Percentiles rank a stretch among this genome's conserved stretches.
Evolutionary conservation across 1,140 invertebrate species (phyloP).

Genomic region (Hormaphis cornu): DNA sequence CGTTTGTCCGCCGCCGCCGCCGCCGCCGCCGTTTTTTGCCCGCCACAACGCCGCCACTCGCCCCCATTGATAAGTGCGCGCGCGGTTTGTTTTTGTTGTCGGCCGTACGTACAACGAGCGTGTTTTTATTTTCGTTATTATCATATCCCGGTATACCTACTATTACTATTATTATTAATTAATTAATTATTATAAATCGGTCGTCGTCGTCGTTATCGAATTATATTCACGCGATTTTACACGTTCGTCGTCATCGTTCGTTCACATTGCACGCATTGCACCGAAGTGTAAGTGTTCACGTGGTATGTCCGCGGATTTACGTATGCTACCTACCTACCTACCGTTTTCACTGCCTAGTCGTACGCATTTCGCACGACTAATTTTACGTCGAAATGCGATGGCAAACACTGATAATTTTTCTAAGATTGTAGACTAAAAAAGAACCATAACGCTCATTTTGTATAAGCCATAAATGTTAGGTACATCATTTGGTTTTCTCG

Average conservation of each 20-base stretch:
- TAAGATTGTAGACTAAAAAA: too few species aligned
- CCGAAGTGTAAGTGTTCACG: not conserved
- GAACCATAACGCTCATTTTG: too few species aligned
- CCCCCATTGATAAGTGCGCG: constrained; percentile 13
- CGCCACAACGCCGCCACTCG: not conserved
- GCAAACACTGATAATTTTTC: too few species aligned
- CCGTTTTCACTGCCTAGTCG: too few species aligned
- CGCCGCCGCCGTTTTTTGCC: not conserved
- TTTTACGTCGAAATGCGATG: too few species aligned
- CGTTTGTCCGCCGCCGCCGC: not conserved
- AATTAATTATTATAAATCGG: too few species aligned
- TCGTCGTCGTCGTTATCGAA: not conserved
- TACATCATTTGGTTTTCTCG: too few species aligned
- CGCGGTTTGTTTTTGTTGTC: not conserved
- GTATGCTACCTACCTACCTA: not conserved
- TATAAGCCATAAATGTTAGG: too few species aligned
- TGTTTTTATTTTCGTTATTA: not conserved
- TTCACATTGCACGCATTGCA: constrained; percentile 1
- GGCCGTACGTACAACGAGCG: not conserved
- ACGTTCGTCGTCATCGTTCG: not conserved
- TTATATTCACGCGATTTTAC: too few species aligned
- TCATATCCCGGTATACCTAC: too few species aligned
- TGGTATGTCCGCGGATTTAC: not conserved
- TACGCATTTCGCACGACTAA: too few species aligned
- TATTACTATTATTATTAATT: not conserved